Evolutionary conservation across 2,888 invertebrate species (phyloP), one percentile per base, ranked within the genome.

Genomic region (Patella ulyssiponensis): DNA sequence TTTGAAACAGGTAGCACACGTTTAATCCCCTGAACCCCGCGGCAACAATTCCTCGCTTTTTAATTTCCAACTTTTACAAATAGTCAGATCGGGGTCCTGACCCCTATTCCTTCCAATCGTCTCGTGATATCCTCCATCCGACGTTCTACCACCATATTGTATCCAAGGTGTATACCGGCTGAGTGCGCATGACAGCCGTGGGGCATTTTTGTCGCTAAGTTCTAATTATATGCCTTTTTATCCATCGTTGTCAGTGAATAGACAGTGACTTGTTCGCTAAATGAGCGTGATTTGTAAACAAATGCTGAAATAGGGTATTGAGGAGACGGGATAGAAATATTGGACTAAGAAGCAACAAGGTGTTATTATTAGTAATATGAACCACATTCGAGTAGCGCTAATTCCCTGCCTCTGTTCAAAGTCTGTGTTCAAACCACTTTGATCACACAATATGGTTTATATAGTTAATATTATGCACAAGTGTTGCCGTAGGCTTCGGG

Each of bases 1-100:
- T 77, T 58, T 75, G 76, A 77, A 74, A 77, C 81, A 81, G 81
- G 81, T 81, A 81, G 54, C 69, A 58, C 54, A 69, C 73, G 77
- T 69, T 77, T 77, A 77, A 79, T 20, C 52, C 11, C 58, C 75
- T 23, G 44, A 58, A 53, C 78, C 80, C 76, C 64, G 53, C 33
- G 77, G 76, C 77, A 53, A 69, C 51, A 23, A 64, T 23, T 64
- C 23, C 20, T 64, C 64, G 64, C 23, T 64, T 64, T 64, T 23
- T 64, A 64, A 64, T 64, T 23, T 64, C 64, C 64, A 64, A 64
- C 64, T 64, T 64, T 64, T 23, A 23, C 20, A 64, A 64, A 64
- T 64, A 64, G 64, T 64, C 64, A 64, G 20, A 20, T 64, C 20
- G 20, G 23, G 64, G 64, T 64, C 64, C 12, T 23, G 64, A 64